A percentile compares a stretch with the other conserved stretches of the same genome.
phyloP scores from a whole-genome alignment of 2,113 vertebrate species.

The Sus scrofa region T2T-Sscrofa CM000817.6:115750501-115751000 shows the following conservation, averaged over 20 bases:
- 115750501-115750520: not conserved
- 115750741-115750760: not conserved
- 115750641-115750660: not conserved
- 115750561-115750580: conserved; percentile 19
- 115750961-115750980: not conserved
- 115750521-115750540: not conserved
- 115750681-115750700: not conserved
- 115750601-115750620: not conserved
- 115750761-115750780: not conserved
- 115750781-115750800: not conserved
- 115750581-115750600: conserved; percentile 18
- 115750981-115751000: not conserved
- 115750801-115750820: not conserved
- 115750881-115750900: not conserved
- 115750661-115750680: conserved; percentile 29
- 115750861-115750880: not conserved
- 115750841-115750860: not conserved
- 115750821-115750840: not conserved
- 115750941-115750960: not conserved
- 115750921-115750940: not conserved
- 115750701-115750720: not conserved
- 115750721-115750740: not conserved
- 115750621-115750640: not conserved
- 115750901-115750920: not conserved
- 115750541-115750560: conserved; percentile 26